Conservation (phyloP, 2,797 vertebrate species). For the Pygocentrus nattereri region DNA sequence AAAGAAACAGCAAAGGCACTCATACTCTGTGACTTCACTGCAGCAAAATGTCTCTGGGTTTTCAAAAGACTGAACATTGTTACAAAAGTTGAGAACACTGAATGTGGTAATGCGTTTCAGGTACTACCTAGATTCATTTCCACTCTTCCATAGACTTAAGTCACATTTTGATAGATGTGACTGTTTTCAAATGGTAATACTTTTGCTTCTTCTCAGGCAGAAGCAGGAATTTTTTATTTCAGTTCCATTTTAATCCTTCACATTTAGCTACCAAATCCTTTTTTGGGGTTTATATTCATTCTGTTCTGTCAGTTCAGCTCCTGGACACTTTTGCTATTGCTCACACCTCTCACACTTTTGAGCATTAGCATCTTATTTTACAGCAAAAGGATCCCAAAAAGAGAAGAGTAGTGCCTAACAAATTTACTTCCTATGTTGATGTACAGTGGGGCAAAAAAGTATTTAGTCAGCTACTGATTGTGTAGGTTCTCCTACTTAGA, state of each 20-base stretch:
- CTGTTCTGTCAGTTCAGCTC: not conserved
- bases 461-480: too few species aligned
- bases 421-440: not conserved
- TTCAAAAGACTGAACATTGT: not conserved
- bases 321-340: not conserved
- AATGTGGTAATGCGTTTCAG: not conserved
- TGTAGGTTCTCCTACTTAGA: too few species aligned
- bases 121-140: not conserved
- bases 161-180: not conserved
- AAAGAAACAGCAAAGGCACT: constrained; percentile 3
- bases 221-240: not conserved
- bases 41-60: not conserved
- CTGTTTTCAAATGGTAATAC: not conserved
- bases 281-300: not conserved
- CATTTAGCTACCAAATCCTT: not conserved
- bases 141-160: not conserved
- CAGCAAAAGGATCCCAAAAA: not conserved
- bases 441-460: too few species aligned
- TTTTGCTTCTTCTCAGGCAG: not conserved
- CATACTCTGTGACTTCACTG: constrained; percentile 16
- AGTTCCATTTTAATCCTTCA: not conserved
- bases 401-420: not conserved
- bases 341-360: not conserved
- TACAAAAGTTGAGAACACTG: not conserved
- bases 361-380: not conserved